phyloP scores from a whole-genome alignment of 2,797 vertebrate genomes.

The Meda fulgida region DNA sequence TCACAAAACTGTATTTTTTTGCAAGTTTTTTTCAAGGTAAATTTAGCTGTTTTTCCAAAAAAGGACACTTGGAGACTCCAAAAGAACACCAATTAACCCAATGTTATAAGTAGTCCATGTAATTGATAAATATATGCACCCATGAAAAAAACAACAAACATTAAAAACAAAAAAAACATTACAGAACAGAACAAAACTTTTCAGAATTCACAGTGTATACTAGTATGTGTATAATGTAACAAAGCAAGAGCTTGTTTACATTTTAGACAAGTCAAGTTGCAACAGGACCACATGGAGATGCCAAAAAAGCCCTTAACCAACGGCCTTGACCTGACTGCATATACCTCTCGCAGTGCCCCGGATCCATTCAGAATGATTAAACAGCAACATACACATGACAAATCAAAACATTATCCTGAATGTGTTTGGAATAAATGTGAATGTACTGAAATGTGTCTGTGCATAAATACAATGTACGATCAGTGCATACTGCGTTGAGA shows the following conservation, averaged over 20 bases:
- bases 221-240: neutral
- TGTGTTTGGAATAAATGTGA: neutral
- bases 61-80: neutral
- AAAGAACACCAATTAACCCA: neutral
- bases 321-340: neutral
- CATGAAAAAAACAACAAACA: neutral
- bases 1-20: neutral
- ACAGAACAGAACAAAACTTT: neutral
- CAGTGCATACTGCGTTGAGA: too few relatives aligned
- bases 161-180: neutral
- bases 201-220: too few relatives aligned
- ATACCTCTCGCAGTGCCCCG: too few relatives aligned
- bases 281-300: too few relatives aligned
- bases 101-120: neutral
- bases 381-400: too few relatives aligned
- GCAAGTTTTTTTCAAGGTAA: neutral
- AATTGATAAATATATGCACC: neutral
- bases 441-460: too few relatives aligned
- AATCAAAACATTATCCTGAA: neutral
- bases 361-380: too few relatives aligned
- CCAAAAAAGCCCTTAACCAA: too few relatives aligned
- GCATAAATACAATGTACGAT: too few relatives aligned
- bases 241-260: too few relatives aligned
- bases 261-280: neutral
- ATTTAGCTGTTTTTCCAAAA: neutral